Percentiles rank a stretch among this genome's conserved stretches.
Evolutionary conservation across 2,113 vertebrate species (phyloP).

Genomic region (Catagonus wagneri): DNA sequence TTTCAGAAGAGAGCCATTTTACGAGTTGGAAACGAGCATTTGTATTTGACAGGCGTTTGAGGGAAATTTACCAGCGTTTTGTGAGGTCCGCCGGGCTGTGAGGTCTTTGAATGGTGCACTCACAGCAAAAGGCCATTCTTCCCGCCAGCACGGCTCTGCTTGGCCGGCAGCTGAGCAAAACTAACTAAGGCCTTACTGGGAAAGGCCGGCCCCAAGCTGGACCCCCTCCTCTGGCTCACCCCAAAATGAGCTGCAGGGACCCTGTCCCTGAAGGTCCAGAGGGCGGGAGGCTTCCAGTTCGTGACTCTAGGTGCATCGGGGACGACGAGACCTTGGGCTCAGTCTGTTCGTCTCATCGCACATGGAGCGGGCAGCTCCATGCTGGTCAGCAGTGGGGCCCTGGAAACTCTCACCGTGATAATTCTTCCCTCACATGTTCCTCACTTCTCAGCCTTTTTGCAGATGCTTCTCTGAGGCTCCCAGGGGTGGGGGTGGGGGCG

Average conservation of each 20-base stretch:
- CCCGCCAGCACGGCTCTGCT: not conserved
- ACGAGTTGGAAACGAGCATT: not conserved
- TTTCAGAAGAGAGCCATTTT: slow-evolving; percentile 27
- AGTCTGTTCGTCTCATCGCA: not conserved
- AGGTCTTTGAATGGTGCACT: slow-evolving; percentile 1
- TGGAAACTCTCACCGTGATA: not conserved
- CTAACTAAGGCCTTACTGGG: not conserved
- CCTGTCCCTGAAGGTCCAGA: not conserved
- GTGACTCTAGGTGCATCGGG: not conserved
- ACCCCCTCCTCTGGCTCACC: not conserved
- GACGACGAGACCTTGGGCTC: not conserved
- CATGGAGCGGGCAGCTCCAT: not conserved
- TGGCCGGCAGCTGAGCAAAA: not conserved
- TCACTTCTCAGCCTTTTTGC: not conserved
- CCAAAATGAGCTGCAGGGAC: not conserved
- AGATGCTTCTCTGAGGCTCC: not conserved
- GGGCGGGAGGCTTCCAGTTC: not conserved
- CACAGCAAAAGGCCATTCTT: not conserved
- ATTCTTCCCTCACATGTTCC: not conserved
- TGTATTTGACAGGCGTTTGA: not conserved
- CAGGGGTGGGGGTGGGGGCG: no score
- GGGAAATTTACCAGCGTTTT: slow-evolving; percentile 6
- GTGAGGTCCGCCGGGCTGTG: not conserved
- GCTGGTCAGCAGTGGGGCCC: not conserved
- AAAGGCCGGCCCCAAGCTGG: not conserved